Evolutionary conservation across 64 coral and sea anemone species (phyloP).

Genomic region (Pocillopora damicornis): DNA sequence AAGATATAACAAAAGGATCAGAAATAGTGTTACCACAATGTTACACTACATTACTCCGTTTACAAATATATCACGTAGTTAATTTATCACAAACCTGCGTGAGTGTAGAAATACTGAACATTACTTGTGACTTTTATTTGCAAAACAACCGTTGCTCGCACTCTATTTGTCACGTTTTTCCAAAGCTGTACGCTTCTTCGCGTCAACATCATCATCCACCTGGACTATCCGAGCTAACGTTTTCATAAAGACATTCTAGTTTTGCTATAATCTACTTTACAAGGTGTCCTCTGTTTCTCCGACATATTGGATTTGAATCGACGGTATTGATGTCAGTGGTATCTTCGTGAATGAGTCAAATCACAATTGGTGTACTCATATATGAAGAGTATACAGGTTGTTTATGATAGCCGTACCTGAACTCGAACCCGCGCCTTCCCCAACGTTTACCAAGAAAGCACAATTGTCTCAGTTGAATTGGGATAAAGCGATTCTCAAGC

Average conservation of each 20-base stretch:
- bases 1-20: not conserved
- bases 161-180: not conserved
- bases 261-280: too few species aligned
- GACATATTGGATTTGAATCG: too few species aligned
- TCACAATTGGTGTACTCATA: too few species aligned
- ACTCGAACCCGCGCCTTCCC: too few species aligned
- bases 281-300: too few species aligned
- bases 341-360: too few species aligned
- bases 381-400: too few species aligned
- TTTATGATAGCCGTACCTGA: too few species aligned
- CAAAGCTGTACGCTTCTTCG: conserved; percentile 3
- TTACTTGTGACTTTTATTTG: not conserved
- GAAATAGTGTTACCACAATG: not conserved
- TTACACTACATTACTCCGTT: not conserved
- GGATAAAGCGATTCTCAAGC: too few species aligned
- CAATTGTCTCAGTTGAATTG: too few species aligned
- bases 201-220: not conserved
- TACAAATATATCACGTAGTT: not conserved
- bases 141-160: not conserved
- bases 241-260: not conserved
- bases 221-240: not conserved
- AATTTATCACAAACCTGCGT: conserved; percentile 7
- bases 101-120: not conserved
- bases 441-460: too few species aligned
- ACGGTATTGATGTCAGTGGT: too few species aligned